Conservation (phyloP, 2,797 vertebrate genomes). For the Pseudocheirus occidentalis region DNA sequence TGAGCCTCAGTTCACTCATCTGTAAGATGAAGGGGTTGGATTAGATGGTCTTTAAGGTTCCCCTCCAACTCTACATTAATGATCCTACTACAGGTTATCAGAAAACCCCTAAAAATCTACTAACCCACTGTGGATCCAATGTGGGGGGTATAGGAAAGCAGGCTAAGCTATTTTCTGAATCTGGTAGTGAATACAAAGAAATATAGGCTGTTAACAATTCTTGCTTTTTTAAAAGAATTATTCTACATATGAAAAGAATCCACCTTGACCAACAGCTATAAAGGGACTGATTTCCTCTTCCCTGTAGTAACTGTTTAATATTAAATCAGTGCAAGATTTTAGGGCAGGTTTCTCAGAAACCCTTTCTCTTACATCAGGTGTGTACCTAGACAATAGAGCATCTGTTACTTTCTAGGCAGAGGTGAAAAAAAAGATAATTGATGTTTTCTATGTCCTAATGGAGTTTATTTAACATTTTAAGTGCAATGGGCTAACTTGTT, state of each 20-base stretch:
- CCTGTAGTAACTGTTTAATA: constrained; percentile 67
- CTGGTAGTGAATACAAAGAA: constrained; percentile 55
- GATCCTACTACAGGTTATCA: background rate
- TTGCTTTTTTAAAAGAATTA: constrained; percentile 36
- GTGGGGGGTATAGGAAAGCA: constrained; percentile 39
- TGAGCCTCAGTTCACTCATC: background rate
- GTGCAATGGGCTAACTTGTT: constrained; percentile 42
- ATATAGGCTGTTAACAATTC: constrained; percentile 72
- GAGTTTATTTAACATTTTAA: constrained; percentile 58
- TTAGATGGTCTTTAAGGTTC: background rate
- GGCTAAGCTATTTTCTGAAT: constrained; percentile 39
- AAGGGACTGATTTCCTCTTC: constrained; percentile 61
- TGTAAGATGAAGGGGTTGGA: background rate
- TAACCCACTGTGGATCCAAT: constrained; percentile 45
- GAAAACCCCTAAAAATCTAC: constrained; percentile 27
- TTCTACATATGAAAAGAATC: constrained; percentile 49
- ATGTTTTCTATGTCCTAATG: constrained; percentile 63
- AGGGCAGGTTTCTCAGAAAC: constrained; percentile 73
- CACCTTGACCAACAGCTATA: constrained; percentile 37
- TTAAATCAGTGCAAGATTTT: constrained; percentile 59
- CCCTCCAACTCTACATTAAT: background rate
- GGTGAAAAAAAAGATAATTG: constrained; percentile 31
- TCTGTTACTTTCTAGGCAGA: constrained; percentile 75
- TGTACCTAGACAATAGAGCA: constrained; percentile 47
- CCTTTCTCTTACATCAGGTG: constrained; percentile 71